These are phyloP conservation scores for Enteromius radiatus DNA, from an alignment of 2,797 vertebrate species.

Conservation along the genomic window DNA sequence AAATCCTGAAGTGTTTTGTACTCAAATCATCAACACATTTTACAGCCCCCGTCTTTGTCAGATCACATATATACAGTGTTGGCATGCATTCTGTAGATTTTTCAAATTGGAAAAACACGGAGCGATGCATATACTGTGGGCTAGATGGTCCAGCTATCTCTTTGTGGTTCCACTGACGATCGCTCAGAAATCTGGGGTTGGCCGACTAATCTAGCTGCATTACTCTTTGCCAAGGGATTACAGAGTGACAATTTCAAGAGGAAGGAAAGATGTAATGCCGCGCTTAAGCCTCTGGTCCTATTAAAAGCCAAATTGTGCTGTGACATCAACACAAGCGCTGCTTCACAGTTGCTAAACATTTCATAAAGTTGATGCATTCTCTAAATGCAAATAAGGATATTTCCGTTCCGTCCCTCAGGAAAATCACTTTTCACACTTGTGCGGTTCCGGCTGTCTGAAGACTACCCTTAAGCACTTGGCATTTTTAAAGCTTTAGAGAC, in stretches of 20 bases:
- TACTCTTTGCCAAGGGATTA: constrained; percentile 76
- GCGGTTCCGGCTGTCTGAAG: constrained; percentile 51
- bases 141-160: constrained; percentile 26
- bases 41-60: not conserved
- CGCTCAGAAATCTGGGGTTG: constrained; percentile 55
- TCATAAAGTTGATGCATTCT: constrained; percentile 68
- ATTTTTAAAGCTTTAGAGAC: constrained; percentile 58
- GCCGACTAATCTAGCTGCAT: constrained; percentile 64
- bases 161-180: constrained; percentile 37
- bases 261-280: constrained; percentile 75
- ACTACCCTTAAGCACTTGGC: constrained; percentile 47
- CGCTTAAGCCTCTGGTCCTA: constrained; percentile 66
- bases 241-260: constrained; percentile 76
- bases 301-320: constrained; percentile 67
- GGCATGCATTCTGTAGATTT: not conserved
- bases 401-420: constrained; percentile 58
- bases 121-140: not conserved
- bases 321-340: constrained; percentile 60
- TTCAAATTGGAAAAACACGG: not conserved
- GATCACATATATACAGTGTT: not conserved
- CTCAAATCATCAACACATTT: constrained; percentile 57
- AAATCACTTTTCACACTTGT: constrained; percentile 67
- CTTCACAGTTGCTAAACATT: constrained; percentile 67
- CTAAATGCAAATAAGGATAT: constrained; percentile 64
- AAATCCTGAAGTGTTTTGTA: constrained; percentile 63